These are phyloP conservation scores for Apamea epomidion DNA, from an alignment of 2,888 invertebrate genomes.

Conservation along the genomic window DNA sequence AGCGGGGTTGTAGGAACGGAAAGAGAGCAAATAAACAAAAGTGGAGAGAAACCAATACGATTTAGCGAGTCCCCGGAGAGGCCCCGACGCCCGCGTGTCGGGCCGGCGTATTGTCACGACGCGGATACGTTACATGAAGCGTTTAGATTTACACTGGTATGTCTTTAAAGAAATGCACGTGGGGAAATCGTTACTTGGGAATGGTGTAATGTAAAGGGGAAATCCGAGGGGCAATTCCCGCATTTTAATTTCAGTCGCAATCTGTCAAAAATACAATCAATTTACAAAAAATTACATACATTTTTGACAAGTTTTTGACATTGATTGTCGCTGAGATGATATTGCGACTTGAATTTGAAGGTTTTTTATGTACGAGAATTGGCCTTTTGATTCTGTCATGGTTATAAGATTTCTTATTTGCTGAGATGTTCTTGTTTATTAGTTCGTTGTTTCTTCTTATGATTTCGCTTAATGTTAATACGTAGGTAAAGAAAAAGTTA, in stretches of 20 bases:
- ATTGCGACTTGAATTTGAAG: not conserved
- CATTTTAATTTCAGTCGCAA: not conserved
- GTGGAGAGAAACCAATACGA: constrained; percentile 83
- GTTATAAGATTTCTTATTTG: not conserved
- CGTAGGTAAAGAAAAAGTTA: not conserved
- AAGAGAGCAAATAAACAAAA: constrained; percentile 79
- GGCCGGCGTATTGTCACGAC: constrained; percentile 82
- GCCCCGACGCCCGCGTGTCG: constrained; percentile 64
- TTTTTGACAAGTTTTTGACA: not conserved
- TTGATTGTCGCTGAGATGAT: not conserved
- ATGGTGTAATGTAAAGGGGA: not conserved
- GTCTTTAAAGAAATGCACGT: constrained; percentile 36
- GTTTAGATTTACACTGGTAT: constrained; percentile 50
- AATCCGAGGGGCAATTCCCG: not conserved
- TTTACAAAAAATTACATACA: not conserved
- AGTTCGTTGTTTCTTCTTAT: not conserved
- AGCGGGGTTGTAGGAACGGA: constrained; percentile 64
- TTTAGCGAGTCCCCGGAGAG: constrained; percentile 83
- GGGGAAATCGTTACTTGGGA: constrained; percentile 12
- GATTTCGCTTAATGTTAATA: not conserved
- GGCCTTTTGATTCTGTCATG: constrained; percentile 4
- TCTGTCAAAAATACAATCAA: not conserved
- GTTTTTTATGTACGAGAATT: not conserved
- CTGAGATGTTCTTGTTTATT: constrained; percentile 5
- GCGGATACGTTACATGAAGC: constrained; percentile 67